These are phyloP conservation scores for Myoxocephalus aenaeus DNA, from an alignment of 2,797 vertebrate genomes.

Conservation along the genomic window DNA sequence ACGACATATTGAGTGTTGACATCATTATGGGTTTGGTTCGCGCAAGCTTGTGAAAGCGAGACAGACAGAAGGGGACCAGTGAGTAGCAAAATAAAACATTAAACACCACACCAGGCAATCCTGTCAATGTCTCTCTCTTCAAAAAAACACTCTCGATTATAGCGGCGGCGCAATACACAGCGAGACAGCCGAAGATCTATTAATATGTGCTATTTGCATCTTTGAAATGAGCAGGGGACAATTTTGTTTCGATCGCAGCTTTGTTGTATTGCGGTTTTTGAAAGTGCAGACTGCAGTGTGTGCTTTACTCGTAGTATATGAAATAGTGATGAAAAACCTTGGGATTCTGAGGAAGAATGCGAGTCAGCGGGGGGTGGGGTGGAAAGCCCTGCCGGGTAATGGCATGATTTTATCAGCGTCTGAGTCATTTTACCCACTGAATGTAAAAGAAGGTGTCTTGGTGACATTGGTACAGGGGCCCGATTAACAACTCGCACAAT, in stretches of 20 bases:
- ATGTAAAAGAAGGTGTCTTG: slow-evolving; percentile 32
- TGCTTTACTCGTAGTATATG: background rate
- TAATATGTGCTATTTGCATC: slow-evolving; percentile 48
- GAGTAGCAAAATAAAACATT: slow-evolving; percentile 32
- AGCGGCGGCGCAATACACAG: background rate
- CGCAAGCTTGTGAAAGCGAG: slow-evolving; percentile 6
- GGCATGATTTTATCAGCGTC: slow-evolving; percentile 34
- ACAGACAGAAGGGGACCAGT: slow-evolving; percentile 6
- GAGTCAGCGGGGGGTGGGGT: background rate
- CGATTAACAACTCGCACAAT: slow-evolving; percentile 23
- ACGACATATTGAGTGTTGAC: slow-evolving; percentile 8
- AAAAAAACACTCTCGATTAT: slow-evolving; percentile 33
- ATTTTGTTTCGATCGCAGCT: slow-evolving; percentile 35
- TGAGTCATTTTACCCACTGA: slow-evolving; percentile 31
- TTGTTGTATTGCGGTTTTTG: slow-evolving; percentile 28
- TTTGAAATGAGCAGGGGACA: slow-evolving; percentile 36
- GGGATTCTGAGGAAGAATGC: slow-evolving; percentile 21
- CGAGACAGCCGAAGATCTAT: slow-evolving; percentile 30
- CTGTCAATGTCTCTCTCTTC: slow-evolving; percentile 19
- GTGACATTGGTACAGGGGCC: slow-evolving; percentile 4
- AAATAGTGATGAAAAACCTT: slow-evolving; percentile 22
- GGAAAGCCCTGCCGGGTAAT: slow-evolving; percentile 34
- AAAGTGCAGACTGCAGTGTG: slow-evolving; percentile 16
- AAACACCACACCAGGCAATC: slow-evolving; percentile 29
- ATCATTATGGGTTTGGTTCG: slow-evolving; percentile 11